Conservation (phyloP, 2,888 invertebrate species). For the Pasiphila rectangulata region DNA sequence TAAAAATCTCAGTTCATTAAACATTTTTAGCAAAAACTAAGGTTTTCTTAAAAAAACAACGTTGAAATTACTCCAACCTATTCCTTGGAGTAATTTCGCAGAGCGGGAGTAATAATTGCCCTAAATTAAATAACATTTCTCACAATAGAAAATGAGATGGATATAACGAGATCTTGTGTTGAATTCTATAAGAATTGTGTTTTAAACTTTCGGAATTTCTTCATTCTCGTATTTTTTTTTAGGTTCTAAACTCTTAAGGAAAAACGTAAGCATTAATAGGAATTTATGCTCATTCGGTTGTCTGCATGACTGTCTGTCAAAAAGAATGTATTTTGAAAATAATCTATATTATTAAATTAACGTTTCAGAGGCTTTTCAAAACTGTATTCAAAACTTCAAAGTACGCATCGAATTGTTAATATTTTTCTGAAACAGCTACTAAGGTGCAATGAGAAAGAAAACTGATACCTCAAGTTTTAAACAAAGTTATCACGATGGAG, state of each 20-base stretch:
- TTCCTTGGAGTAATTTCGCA: conserved; percentile 78
- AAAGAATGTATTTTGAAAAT: neutral
- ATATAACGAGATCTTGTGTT: conserved; percentile 57
- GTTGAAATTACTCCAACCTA: conserved; percentile 64
- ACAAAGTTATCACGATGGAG: conserved; percentile 21
- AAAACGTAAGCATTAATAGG: too few species aligned
- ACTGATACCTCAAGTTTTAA: conserved; percentile 18
- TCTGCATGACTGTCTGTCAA: too few species aligned
- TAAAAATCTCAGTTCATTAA: neutral
- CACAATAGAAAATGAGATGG: conserved; percentile 71
- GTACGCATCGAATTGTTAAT: too few species aligned
- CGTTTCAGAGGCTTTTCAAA: too few species aligned
- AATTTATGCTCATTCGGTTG: too few species aligned
- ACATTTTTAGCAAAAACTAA: conserved; percentile 63
- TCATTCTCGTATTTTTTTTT: neutral
- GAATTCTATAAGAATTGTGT: conserved; percentile 53
- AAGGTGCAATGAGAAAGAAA: conserved; percentile 20
- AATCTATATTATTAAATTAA: too few species aligned
- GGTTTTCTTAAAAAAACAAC: conserved; percentile 62
- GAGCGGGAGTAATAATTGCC: conserved; percentile 78
- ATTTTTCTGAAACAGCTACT: conserved; percentile 13
- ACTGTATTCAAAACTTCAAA: too few species aligned
- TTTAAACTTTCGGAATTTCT: too few species aligned
- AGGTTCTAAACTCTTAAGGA: neutral
- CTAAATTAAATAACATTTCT: conserved; percentile 78